Evolutionary conservation across 35 echinoderm and acorn worm species (phyloP), one percentile per base, ranked within the genome.

Genomic region (Eucidaris tribuloides): DNA sequence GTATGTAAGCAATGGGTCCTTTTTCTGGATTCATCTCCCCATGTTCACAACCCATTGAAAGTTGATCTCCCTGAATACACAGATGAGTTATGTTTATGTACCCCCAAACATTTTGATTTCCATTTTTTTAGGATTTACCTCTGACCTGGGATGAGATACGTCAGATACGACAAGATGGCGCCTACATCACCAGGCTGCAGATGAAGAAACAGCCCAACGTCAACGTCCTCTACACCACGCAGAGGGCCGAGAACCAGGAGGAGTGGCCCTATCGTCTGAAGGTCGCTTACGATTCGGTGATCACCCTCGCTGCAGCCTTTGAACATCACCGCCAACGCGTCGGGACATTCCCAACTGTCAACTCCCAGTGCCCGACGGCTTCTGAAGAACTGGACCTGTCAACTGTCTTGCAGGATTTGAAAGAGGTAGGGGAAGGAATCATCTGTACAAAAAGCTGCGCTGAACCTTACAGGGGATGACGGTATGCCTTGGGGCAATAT

Each of bases 211-310:
- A 66, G 2, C 19, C 71, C 29, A 94, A 89, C 35, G 82, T 89
- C 38, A 78, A 88, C 11, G 87, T 78, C 0, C 65, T 79, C 18
- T 86, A 74, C 65, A 70, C 71, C 4, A 94, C 92, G 40, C 79
- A 82, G 24, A 89, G 84, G 42, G 81, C 92, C 1, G 92, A 94
- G 56, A 88, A 88, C 13, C 38, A 90, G 1, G 92, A 94, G 32
- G 92, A 94, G 58, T 94, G 92, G 92, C 92, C 92, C 4, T 94
- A 50, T 49, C 59, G 92, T 17, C 87, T 94, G 5, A 78, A 87
- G 45, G 45, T 86, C 2, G 79, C 92, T 20, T 94, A 94, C 65
- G 92, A 94, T 68, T 59, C 86, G 2, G 82, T 94, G 23, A 45
- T 94, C 18, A 24, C 77, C 0, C 23, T 94, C 9, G 27, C 42